Evolutionary conservation across 2,888 invertebrate species (phyloP).

Genomic region (Embidobia sp.): DNA sequence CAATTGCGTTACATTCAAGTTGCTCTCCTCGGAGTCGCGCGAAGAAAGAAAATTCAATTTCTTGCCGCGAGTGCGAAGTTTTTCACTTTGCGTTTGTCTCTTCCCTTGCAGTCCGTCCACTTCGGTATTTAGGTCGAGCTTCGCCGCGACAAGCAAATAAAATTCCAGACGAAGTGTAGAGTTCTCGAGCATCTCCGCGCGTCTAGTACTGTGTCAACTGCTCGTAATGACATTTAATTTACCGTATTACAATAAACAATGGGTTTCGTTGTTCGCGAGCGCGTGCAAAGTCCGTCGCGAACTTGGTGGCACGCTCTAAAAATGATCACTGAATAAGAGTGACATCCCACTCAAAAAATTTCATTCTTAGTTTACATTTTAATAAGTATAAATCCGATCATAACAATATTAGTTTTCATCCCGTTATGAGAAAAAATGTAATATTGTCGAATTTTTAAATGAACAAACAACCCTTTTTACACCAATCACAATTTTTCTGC

Average conservation of each 20-base stretch:
- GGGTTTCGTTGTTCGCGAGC: not conserved
- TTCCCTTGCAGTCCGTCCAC: slow-evolving; percentile 41
- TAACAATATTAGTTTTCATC: too few relatives aligned
- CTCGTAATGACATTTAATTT: slow-evolving; percentile 41
- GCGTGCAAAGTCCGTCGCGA: not conserved
- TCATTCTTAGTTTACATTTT: too few relatives aligned
- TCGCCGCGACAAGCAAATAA: slow-evolving; percentile 47
- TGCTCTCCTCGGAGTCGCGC: too few relatives aligned
- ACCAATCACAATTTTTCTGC: too few relatives aligned
- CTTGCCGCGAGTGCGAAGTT: slow-evolving; percentile 17
- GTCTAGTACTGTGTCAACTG: slow-evolving; percentile 44
- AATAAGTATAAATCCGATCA: too few relatives aligned
- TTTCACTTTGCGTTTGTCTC: slow-evolving; percentile 24
- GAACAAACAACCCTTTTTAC: too few relatives aligned
- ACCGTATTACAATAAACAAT: slow-evolving; percentile 17
- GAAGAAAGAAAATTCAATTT: slow-evolving; percentile 22
- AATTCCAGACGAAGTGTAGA: slow-evolving; percentile 51
- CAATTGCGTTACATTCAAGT: too few relatives aligned
- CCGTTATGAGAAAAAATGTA: too few relatives aligned
- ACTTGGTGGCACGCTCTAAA: too few relatives aligned
- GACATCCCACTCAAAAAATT: too few relatives aligned
- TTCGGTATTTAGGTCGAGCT: slow-evolving; percentile 70
- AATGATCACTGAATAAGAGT: too few relatives aligned
- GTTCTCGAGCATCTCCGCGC: slow-evolving; percentile 16
- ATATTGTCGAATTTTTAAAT: too few relatives aligned